phyloP scores from a whole-genome alignment of 2,797 vertebrate genomes.

The Gallirallus australis region DNA sequence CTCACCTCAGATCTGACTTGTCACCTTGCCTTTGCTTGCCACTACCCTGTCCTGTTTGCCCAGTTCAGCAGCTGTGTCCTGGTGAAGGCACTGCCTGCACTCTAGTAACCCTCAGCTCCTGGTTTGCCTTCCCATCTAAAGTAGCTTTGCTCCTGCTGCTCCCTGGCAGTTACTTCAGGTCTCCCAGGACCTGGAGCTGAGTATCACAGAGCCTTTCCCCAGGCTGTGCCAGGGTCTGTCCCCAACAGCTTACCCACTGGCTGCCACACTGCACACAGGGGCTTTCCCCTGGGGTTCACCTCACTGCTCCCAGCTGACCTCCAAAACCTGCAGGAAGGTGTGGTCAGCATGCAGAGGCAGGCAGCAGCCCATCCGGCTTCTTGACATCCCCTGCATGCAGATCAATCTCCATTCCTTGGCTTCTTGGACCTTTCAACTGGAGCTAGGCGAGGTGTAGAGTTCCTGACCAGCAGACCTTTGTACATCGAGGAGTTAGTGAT shows the following conservation, averaged over 20 bases:
- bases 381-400: background rate
- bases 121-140: background rate
- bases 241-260: background rate
- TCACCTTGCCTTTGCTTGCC: background rate
- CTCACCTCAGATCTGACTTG: background rate
- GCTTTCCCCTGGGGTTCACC: accelerated
- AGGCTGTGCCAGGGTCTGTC: background rate
- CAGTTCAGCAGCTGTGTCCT: background rate
- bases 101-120: background rate
- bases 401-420: background rate
- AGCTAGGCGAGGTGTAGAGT: background rate
- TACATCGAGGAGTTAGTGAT: background rate
- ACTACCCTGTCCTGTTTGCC: background rate
- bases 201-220: background rate
- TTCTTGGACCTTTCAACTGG: background rate
- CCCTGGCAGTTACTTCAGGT: background rate
- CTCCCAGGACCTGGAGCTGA: background rate
- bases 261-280: background rate
- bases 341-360: background rate
- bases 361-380: background rate
- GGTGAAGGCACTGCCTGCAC: background rate
- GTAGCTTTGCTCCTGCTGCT: background rate
- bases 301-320: background rate
- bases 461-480: background rate
- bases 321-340: background rate